Conservation (phyloP, 2,113 vertebrate genomes). For the Gallinago jamesoni region DNA sequence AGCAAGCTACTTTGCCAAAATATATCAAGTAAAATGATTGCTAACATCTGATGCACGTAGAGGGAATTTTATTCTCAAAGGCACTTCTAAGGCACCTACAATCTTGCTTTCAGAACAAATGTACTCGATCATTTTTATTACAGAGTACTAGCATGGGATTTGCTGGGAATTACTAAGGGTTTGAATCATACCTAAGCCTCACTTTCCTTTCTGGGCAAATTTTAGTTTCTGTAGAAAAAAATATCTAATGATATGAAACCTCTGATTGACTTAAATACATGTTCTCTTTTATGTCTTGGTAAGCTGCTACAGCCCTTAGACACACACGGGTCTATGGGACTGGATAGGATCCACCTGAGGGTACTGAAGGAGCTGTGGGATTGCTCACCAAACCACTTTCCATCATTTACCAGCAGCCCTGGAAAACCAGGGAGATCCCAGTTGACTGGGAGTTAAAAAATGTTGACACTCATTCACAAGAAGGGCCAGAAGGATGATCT, state of each 20-base stretch:
- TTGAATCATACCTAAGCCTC: background rate
- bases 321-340: background rate
- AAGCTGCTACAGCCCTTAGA: background rate
- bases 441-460: background rate
- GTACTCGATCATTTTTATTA: background rate
- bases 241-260: background rate
- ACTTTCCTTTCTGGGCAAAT: background rate
- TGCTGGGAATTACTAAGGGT: background rate
- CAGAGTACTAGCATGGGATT: background rate
- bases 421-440: background rate
- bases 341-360: background rate
- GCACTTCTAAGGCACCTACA: background rate
- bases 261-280: background rate
- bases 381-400: background rate
- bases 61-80: conserved; percentile 9
- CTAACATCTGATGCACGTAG: background rate
- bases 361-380: background rate
- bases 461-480: background rate
- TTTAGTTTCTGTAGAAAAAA: background rate
- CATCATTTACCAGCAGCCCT: background rate
- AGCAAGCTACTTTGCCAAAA: background rate
- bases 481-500: background rate
- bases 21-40: background rate
- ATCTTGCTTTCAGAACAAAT: background rate
- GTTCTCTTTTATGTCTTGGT: background rate